Evolutionary conservation across 2,888 invertebrate species (phyloP), one percentile per base, ranked within the genome.

Genomic region (Tetranychus truncatus): DNA sequence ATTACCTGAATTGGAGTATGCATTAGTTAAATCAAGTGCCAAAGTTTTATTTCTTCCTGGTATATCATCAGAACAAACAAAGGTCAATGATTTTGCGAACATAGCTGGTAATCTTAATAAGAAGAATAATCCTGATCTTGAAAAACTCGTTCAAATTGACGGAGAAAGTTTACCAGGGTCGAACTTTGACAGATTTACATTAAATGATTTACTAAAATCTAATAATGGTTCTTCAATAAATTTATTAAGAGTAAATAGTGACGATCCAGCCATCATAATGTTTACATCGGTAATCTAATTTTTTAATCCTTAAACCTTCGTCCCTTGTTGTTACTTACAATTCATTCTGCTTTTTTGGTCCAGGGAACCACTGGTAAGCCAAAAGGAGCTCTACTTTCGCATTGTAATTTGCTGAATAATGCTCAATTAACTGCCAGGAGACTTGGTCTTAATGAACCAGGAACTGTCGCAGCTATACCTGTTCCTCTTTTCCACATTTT

Each of bases 281-380:
- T 83, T 83, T 78, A 83, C 83, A 72, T 83, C 83, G 15, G 83
- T 86, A 81, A 81, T 81, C 80, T 15, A 65, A 8, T 34, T 34
- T 34, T 5, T 4, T 34, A 4, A 34, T 3, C 4, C 34, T 34
- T 4, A 34, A 4, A 34, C 4, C 34, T 34, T 11, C 21, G 65
- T 11, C 15, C 21, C 7, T 9, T 55, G 1, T 15, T 15, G 5
- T 15, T 15, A 9, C 6, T 55, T 69, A 20, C 69, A 69, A 8
- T 69, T 69, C 1, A 69, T 11, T 24, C 11, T 34, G 5, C 34
- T 34, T 65, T 55, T 73, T 65, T 24, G 20, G 34, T 74, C 76
- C 44, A 83, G 83, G 84, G 85, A 55, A 84, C 84, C 4, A 84
- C 84, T 7, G 84, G 84, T 7, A 80, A 80, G 74, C 84, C 85